Percentiles rank a stretch among this genome's conserved stretches.
Conservation (phyloP, 2,888 invertebrate species). For the Watsonalla binaria region DNA sequence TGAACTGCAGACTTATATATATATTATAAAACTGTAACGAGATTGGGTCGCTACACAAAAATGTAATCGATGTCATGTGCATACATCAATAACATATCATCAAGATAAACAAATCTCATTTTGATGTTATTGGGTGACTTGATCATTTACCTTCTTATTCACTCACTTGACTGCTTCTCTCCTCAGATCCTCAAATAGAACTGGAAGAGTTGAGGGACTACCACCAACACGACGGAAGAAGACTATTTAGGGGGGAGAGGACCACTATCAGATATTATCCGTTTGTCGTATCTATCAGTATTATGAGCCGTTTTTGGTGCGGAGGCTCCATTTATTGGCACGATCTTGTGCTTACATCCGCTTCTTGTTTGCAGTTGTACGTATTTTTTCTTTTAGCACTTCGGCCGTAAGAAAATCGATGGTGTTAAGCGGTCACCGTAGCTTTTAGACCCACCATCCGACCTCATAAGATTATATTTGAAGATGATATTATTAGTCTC, state of each 20-base stretch:
- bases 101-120: too few species aligned
- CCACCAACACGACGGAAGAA: constrained; percentile 46
- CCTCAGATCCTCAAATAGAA: constrained; percentile 55
- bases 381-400: constrained; percentile 11
- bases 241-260: constrained; percentile 56
- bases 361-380: constrained; percentile 65
- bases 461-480: neutral
- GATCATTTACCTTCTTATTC: too few species aligned
- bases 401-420: too few species aligned
- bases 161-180: neutral
- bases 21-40: too few species aligned
- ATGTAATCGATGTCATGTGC: too few species aligned
- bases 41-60: too few species aligned
- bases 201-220: constrained; percentile 46
- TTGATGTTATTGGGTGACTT: too few species aligned
- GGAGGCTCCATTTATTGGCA: constrained; percentile 56
- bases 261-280: constrained; percentile 57
- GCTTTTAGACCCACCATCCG: neutral
- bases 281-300: constrained; percentile 63
- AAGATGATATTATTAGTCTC: neutral
- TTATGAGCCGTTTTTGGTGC: constrained; percentile 69
- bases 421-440: too few species aligned
- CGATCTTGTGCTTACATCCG: constrained; percentile 60
- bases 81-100: too few species aligned
- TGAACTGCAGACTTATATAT: too few species aligned